Base-by-base conservation (phyloP, 2,797 vertebrate genomes). In the Mallotus villosus region DNA sequence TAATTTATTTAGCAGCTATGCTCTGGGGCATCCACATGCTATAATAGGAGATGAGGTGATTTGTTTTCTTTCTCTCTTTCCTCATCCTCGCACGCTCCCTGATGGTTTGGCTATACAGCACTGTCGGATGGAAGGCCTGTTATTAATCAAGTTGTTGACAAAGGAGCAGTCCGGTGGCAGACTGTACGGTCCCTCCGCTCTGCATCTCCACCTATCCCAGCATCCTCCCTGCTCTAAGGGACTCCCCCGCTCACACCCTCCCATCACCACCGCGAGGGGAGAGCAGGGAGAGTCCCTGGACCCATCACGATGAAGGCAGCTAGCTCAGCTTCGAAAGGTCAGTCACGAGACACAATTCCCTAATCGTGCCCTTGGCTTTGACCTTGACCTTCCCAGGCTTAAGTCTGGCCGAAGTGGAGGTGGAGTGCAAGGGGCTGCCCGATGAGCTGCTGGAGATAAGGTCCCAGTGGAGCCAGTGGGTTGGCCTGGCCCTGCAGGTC, bases 131-230 rank as follows among this genome's bases (percentile, higher is more conserved):
- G 68, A 75, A 77, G 78, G 86, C 85, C 80, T 78, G 86, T 86
- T 91, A 93, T 92, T 92, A 91, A 92, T 93, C 92, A 93, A 90
- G 84, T 82, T 85, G 85, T 87, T 91, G 90, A 91, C 89, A 91
- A 88, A 84, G 81, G 82, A 82, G 87, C 70, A 79, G 77, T 68
- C 51, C 53, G 7, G 7, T n/a, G 19, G 29, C 70, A 57, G 78
- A 60, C 51, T 29, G 58, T 81, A 69, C 63, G 78, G 77, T 90
- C 88, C 87, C 88, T 79, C 72, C 63, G 87, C 85, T 81, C 79
- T 81, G 82, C 80, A 67, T 85, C 77, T 21, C 37, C 16, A 58
- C 71, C 81, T 53, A 72, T 83, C 78, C 77, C 72, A 79, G 81
- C 84, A 86, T 73, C 67, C 76, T 72, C 74, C 72, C 37, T 60